phyloP scores from a whole-genome alignment of 2,113 vertebrate species.

The Oriolus oriolus region DNA sequence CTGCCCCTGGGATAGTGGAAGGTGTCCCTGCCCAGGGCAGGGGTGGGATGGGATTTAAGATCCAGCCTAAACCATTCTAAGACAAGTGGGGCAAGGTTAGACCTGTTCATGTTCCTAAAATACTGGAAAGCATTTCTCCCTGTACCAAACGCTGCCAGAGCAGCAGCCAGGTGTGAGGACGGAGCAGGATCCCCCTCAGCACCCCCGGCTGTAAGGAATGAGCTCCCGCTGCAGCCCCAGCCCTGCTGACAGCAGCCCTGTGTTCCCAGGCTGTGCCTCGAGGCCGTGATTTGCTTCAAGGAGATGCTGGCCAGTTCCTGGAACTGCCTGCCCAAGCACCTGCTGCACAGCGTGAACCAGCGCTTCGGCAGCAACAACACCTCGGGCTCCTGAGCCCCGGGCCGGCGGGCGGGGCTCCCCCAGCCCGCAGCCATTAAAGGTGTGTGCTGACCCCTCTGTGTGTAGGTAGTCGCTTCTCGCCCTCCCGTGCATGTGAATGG shows the following conservation, averaged over 20 bases:
- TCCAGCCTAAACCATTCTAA: neutral
- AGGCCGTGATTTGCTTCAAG: slow-evolving; percentile 83
- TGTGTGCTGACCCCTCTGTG: neutral
- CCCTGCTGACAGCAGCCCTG: fast-evolving
- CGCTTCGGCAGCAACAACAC: slow-evolving; percentile 84
- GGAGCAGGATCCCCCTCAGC: neutral
- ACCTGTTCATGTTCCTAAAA: fast-evolving
- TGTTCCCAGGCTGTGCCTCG: slow-evolving; percentile 83
- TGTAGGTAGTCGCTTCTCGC: slow-evolving; percentile 54
- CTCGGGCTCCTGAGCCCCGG: slow-evolving; percentile 79
- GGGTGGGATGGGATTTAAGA: fast-evolving
- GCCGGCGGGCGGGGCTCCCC: neutral
- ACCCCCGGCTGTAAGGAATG: fast-evolving
- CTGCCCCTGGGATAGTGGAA: neutral
- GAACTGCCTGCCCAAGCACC: slow-evolving; percentile 91
- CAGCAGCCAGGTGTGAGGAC: fast-evolving
- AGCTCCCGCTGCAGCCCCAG: neutral
- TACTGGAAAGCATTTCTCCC: neutral
- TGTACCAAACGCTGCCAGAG: neutral
- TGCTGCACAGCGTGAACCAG: slow-evolving; percentile 85
- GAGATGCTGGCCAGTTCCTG: slow-evolving; percentile 82
- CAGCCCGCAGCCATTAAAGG: neutral
- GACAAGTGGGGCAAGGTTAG: neutral
- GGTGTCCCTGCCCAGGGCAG: neutral
- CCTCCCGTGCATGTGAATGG: slow-evolving; percentile 75